A percentile compares a stretch with the other conserved stretches of the same genome.
Conservation (phyloP, 1,140 invertebrate species). For the Leptonema lineaticorne region DNA sequence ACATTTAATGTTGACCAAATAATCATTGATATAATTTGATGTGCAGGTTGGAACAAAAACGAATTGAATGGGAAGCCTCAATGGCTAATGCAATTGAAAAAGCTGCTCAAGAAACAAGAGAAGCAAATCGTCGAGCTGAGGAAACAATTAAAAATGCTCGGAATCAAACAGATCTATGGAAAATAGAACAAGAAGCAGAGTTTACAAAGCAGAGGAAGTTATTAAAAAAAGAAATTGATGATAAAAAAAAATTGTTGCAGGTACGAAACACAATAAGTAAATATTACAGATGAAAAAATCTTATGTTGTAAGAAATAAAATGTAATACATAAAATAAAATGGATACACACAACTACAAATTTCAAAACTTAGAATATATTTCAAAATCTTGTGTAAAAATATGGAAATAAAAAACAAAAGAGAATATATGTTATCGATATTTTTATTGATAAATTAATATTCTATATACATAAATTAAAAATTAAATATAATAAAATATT, state of each 20-base stretch:
- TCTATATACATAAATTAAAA: too few relatives aligned
- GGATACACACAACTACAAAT: too few relatives aligned
- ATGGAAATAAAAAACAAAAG: too few relatives aligned
- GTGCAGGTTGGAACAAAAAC: conserved; percentile 36
- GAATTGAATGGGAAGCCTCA: conserved; percentile 38
- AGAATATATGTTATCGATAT: too few relatives aligned
- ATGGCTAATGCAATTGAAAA: conserved; percentile 24
- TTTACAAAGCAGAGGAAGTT: conserved; percentile 44
- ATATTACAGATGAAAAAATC: too few relatives aligned
- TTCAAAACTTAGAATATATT: too few relatives aligned
- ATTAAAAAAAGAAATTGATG: conserved; percentile 46
- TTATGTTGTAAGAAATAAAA: too few relatives aligned
- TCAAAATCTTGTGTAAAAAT: too few relatives aligned
- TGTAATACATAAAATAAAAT: too few relatives aligned
- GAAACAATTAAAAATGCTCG: conserved; percentile 19
- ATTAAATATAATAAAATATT: too few relatives aligned
- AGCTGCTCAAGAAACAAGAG: conserved; percentile 31
- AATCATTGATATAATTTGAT: neutral
- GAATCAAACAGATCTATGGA: conserved; percentile 48
- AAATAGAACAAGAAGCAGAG: conserved; percentile 47
- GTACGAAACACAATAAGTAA: too few relatives aligned
- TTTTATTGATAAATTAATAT: too few relatives aligned
- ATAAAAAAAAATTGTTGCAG: conserved; percentile 41
- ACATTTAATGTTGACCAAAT: neutral
- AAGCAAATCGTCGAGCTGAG: conserved; percentile 30